These are phyloP conservation scores for Thymelicus sylvestris DNA, from an alignment of 2,888 invertebrate species.

Conservation along the genomic window DNA sequence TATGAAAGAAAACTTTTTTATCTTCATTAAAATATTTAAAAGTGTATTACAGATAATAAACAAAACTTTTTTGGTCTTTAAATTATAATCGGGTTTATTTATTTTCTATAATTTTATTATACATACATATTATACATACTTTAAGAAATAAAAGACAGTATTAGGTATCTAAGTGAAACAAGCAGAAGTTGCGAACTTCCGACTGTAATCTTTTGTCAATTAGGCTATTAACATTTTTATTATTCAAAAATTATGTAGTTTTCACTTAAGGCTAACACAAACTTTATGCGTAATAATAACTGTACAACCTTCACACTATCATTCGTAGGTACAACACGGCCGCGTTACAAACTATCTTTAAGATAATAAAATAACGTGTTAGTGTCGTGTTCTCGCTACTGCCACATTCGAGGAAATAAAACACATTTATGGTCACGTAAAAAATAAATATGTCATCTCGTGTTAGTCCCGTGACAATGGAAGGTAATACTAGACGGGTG, in stretches of 20 bases:
- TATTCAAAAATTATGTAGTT: too few relatives aligned
- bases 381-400: constrained; percentile 17
- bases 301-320: not conserved
- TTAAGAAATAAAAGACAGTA: too few relatives aligned
- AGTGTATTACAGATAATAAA: not conserved
- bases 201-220: too few relatives aligned
- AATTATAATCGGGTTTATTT: too few relatives aligned
- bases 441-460: constrained; percentile 74
- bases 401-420: constrained; percentile 52
- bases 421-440: constrained; percentile 69
- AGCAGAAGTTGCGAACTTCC: too few relatives aligned
- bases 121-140: too few relatives aligned
- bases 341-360: constrained; percentile 21
- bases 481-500: constrained; percentile 61
- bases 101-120: too few relatives aligned
- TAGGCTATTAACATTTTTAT: too few relatives aligned
- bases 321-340: constrained; percentile 7
- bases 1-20: constrained; percentile 59
- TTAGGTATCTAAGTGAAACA: too few relatives aligned
- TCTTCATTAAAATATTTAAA: constrained; percentile 32
- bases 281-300: not conserved
- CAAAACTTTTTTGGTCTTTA: too few relatives aligned
- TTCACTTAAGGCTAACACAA: not conserved
- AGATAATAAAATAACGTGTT: constrained; percentile 25
- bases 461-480: constrained; percentile 74